Evolutionary conservation across 2,113 vertebrate species (phyloP).

Genomic region (Seriola rivoliana): DNA sequence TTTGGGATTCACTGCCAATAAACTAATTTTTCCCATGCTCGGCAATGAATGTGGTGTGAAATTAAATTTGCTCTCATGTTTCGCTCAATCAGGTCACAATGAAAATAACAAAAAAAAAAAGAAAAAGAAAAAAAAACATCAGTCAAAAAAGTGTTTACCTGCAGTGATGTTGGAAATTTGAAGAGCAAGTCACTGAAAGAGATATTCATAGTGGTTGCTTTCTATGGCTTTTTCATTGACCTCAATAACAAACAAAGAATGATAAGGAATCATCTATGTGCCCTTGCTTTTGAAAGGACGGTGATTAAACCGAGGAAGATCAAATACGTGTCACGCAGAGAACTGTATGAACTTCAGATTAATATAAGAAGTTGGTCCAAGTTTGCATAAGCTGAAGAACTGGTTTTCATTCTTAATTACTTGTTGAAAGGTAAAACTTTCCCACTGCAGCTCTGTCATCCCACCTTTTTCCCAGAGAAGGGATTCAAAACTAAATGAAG

Average conservation of each 20-base stretch:
- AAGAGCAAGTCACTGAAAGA: constrained; percentile 20
- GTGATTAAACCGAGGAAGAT: constrained; percentile 22
- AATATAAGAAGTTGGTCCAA: constrained; percentile 1
- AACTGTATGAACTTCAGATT: not conserved
- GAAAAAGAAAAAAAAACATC: not conserved
- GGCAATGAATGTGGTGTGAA: constrained; percentile 38
- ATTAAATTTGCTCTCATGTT: constrained; percentile 48
- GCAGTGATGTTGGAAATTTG: constrained; percentile 38
- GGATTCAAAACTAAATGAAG: constrained; percentile 5
- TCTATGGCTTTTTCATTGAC: constrained; percentile 5
- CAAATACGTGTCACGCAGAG: constrained; percentile 13
- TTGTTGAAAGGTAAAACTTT: constrained; percentile 21
- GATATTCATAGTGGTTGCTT: not conserved
- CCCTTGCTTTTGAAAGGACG: not conserved
- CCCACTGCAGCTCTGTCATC: not conserved
- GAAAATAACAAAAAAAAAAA: not conserved
- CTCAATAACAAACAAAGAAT: constrained; percentile 25
- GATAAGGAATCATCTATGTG: constrained; percentile 17
- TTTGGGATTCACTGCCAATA: constrained; percentile 46
- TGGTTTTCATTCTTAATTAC: constrained; percentile 2
- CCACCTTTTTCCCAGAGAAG: not conserved
- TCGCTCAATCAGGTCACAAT: constrained; percentile 10
- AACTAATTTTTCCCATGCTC: constrained; percentile 21
- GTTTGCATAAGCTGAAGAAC: constrained; percentile 14
- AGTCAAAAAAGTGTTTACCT: constrained; percentile 12